A percentile compares a stretch with the other conserved stretches of the same genome.
Evolutionary conservation across 2,888 invertebrate species (phyloP).

Genomic region (Morpho deidamia): DNA sequence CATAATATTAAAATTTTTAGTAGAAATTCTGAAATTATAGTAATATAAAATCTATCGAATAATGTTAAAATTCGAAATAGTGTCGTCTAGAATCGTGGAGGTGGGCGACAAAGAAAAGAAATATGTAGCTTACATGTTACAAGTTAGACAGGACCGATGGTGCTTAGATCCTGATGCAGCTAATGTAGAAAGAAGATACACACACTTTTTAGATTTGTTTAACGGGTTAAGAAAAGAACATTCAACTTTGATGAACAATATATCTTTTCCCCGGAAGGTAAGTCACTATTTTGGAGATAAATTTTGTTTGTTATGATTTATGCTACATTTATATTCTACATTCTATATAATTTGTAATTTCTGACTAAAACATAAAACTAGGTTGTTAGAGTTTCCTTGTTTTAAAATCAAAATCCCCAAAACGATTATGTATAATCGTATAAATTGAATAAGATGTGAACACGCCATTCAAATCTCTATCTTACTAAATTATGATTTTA

Average conservation of each 20-base stretch:
- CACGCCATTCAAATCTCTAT: too few species aligned
- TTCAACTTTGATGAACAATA: slow-evolving; percentile 68
- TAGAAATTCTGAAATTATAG: background rate
- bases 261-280: slow-evolving; percentile 84
- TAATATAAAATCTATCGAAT: background rate
- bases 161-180: slow-evolving; percentile 79
- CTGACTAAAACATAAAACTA: too few species aligned
- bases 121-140: slow-evolving; percentile 83
- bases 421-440: too few species aligned
- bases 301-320: slow-evolving; percentile 12
- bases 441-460: too few species aligned
- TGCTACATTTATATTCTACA: background rate
- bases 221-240: slow-evolving; percentile 78
- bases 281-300: slow-evolving; percentile 25
- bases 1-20: background rate
- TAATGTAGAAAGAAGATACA: slow-evolving; percentile 83
- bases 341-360: too few species aligned
- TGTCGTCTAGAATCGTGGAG: slow-evolving; percentile 81
- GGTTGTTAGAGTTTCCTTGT: too few species aligned
- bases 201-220: slow-evolving; percentile 83
- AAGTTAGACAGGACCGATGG: slow-evolving; percentile 78
- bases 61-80: slow-evolving; percentile 81
- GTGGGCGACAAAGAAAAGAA: slow-evolving; percentile 81
- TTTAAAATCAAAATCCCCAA: too few species aligned
- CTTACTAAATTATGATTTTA: too few species aligned